Evolutionary conservation across 2,797 vertebrate genomes (phyloP), one percentile per base, ranked within the genome.

Genomic region (Kryptopterus vitreolus): DNA sequence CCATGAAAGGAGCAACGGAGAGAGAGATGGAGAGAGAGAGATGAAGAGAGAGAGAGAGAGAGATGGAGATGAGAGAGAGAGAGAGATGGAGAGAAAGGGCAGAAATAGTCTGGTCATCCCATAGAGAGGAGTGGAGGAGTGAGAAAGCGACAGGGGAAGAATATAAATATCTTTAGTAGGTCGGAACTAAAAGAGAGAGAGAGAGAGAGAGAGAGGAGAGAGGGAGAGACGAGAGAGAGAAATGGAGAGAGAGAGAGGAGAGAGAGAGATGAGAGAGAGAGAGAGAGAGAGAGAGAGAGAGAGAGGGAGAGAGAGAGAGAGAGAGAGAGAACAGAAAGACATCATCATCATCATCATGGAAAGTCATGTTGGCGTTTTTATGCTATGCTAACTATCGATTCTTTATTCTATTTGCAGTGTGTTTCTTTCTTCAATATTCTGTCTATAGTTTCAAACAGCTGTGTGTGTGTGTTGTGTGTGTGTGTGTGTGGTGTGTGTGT

Each of bases 61-160:
- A n/a, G n/a, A n/a, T n/a, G n/a, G n/a, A n/a, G n/a, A n/a, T n/a
- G n/a, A 24, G 62, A 66, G 63, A 38, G 62, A 35, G 33, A 59
- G 16, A 29, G 22, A 88, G 87, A 62, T 88, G 62, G 77, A 73
- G 77, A 58, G 83, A 81, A 81, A 87, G 88, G 88, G 82, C 79
- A 85, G 85, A 92, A 92, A 93, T 93, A 94, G 92, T 84, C 85
- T 24, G 73, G 78, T 76, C 75, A 65, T 77, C 61, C 61, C 75
- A 83, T 81, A 87, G 84, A 58, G 80, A 81, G 87, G 76, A 74
- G 22, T 46, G 70, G 79, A 79, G 80, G 72, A 82, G 79, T 85
- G 88, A 88, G 86, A 61, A 88, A 85, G 83, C 77, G 83, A 87
- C 66, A 31, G 38, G 68, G 65, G 76, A 53, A 59, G 61, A 57